Evolutionary conservation across 2,797 vertebrate genomes (phyloP).

Genomic region (Tokudaia tokunoshimensis): DNA sequence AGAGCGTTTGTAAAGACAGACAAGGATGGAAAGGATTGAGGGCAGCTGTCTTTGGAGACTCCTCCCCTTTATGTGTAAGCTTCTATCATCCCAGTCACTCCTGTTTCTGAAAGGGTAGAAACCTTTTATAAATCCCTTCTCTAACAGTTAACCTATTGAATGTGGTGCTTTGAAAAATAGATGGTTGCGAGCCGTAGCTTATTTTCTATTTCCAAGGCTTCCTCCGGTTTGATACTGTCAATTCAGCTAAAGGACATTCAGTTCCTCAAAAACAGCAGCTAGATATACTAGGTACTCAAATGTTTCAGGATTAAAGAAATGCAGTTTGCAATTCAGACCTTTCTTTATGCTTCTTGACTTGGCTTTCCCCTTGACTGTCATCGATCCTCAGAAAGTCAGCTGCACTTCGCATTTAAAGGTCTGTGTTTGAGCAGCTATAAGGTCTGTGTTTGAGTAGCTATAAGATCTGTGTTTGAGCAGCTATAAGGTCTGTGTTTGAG

Average conservation of each 20-base stretch:
- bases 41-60: neutral
- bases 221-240: neutral
- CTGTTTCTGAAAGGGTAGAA: neutral
- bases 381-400: neutral
- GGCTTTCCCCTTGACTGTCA: neutral
- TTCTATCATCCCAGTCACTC: neutral
- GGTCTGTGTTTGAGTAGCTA: neutral
- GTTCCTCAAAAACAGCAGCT: neutral
- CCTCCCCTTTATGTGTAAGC: neutral
- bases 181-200: neutral
- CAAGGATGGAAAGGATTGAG: neutral
- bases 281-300: neutral
- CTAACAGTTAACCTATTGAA: neutral
- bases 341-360: conserved; percentile 9
- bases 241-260: neutral
- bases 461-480: neutral
- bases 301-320: conserved; percentile 45
- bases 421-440: neutral
- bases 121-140: neutral
- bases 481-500: neutral
- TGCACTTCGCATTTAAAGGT: neutral
- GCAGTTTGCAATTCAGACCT: neutral
- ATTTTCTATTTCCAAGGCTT: neutral
- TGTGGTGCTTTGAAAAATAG: neutral
- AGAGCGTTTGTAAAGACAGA: neutral